Percentiles rank a stretch among this genome's conserved stretches.
Evolutionary conservation across 2,797 vertebrate genomes (phyloP).

Genomic region (Malacoraja senta): DNA sequence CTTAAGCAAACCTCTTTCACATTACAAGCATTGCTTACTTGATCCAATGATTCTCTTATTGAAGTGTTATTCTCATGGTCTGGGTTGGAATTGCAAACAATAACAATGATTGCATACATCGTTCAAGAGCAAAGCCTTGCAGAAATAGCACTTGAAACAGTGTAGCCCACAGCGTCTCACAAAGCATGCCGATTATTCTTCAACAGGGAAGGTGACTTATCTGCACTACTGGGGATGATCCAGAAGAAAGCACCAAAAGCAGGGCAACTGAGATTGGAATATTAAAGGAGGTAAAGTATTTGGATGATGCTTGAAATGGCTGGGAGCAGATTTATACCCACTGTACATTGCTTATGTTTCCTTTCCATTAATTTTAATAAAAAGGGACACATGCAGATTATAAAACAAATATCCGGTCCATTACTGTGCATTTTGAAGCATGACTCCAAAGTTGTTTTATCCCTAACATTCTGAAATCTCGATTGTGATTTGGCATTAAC

Average conservation of each 20-base stretch:
- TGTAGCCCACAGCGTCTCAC: neutral
- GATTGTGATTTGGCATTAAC: too few relatives aligned
- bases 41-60: neutral
- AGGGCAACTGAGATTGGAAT: neutral
- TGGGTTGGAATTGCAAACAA: neutral
- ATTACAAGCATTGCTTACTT: neutral
- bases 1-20: neutral
- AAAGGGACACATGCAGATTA: neutral
- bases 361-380: neutral
- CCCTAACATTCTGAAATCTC: neutral
- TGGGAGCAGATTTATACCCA: too few relatives aligned
- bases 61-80: neutral
- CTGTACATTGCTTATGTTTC: neutral
- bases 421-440: neutral
- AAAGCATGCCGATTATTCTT: neutral
- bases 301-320: neutral
- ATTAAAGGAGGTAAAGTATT: neutral
- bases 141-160: neutral
- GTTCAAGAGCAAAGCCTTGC: neutral
- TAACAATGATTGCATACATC: too few relatives aligned
- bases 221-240: too few relatives aligned
- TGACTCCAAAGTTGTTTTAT: neutral
- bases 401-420: neutral
- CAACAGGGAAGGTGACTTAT: neutral
- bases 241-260: neutral